Evolutionary conservation across 1,140 invertebrate species (phyloP).

Genomic region (Drosophila lini): DNA sequence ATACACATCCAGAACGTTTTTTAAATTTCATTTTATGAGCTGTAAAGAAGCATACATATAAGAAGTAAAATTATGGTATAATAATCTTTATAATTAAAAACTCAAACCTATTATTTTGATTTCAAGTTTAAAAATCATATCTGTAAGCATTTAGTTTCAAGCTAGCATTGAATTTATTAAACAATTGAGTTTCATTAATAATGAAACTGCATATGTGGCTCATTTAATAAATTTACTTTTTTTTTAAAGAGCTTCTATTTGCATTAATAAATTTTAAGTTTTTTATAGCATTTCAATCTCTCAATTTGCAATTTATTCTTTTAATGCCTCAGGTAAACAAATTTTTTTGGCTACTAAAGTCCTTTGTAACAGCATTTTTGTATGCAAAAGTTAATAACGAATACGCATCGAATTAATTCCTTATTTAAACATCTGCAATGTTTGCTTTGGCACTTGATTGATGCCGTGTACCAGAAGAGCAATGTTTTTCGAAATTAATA

Average conservation of each 20-base stretch:
- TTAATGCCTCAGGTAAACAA: background rate
- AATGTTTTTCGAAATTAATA: conserved; percentile 3
- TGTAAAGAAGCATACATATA: background rate
- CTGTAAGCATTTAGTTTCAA: background rate
- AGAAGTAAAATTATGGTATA: background rate
- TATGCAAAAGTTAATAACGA: background rate
- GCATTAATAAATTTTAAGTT: background rate
- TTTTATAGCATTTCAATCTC: background rate
- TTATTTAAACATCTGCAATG: background rate
- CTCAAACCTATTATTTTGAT: background rate
- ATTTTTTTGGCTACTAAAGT: background rate
- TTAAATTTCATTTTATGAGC: no score
- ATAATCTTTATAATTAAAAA: background rate
- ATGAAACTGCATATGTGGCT: background rate
- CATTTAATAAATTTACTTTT: no score
- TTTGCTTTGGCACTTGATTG: conserved; percentile 23
- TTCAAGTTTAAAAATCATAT: no score
- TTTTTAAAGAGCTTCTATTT: background rate
- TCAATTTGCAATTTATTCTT: background rate
- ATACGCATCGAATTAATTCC: background rate
- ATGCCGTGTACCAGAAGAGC: background rate
- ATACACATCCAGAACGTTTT: no score
- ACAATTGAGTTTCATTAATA: accelerated
- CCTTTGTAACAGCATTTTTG: background rate
- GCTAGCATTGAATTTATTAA: background rate